phyloP scores from a whole-genome alignment of 2,888 invertebrate genomes.

The Saturnia japonica region DNA sequence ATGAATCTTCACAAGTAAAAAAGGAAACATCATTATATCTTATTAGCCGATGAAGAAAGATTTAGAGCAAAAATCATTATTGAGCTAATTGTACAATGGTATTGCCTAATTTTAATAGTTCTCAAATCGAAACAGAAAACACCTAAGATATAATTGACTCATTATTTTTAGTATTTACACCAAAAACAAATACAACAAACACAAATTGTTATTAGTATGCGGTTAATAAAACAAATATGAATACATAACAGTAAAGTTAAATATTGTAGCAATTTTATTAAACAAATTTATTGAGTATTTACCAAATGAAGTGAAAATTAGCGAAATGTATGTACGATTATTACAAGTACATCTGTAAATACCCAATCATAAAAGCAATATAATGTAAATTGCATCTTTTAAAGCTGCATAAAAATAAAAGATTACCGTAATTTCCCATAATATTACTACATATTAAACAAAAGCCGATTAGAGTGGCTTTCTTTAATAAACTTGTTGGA shows the following conservation, averaged over 20 bases:
- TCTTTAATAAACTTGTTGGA: neutral
- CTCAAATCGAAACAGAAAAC: neutral
- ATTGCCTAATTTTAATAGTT: constrained; percentile 12
- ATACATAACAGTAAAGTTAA: neutral
- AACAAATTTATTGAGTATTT: neutral
- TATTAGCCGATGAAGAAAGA: constrained; percentile 76
- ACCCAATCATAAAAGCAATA: neutral
- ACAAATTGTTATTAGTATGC: constrained; percentile 20
- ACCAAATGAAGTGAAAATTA: neutral
- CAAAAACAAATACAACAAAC: no score
- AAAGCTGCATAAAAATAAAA: neutral
- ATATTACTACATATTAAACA: neutral
- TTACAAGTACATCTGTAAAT: neutral
- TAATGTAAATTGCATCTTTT: neutral
- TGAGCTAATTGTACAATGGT: constrained; percentile 1
- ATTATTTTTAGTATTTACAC: neutral
- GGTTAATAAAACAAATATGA: constrained; percentile 39
- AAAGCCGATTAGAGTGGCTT: neutral
- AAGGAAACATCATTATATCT: constrained; percentile 76
- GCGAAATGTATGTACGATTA: neutral
- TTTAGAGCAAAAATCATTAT: constrained; percentile 67
- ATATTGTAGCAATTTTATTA: neutral
- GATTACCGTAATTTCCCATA: neutral
- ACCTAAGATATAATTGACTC: neutral
- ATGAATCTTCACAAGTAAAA: constrained; percentile 78